Evolutionary conservation across 2,888 invertebrate species (phyloP), one percentile per base, ranked within the genome.

Genomic region (Troides aeacus): DNA sequence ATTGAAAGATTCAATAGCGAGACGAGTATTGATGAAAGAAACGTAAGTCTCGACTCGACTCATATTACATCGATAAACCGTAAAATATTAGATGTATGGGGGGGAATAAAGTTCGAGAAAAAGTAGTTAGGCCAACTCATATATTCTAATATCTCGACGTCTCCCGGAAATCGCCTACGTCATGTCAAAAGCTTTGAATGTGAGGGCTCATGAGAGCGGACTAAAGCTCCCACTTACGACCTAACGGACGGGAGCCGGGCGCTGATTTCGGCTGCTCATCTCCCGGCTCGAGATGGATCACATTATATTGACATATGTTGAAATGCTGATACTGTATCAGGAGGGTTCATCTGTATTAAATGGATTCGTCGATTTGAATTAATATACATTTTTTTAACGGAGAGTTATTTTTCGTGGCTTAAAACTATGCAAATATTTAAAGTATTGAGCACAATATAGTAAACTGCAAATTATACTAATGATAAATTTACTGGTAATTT

Each of bases 141-240:
- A 61, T 66, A 66, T 66, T 66, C 21, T 61, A 61, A 66, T 66
- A 61, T 61, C 61, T 36, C n/a, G 50, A 42, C 59, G 59, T 36
- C 30, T 58, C n/a, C 65, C 70, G 58, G 62, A 70, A 63, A 62
- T 70, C 66, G 62, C 42, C 59, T 66, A 58, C 66, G 62, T 65
- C 66, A 66, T 24, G 58, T 30, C 66, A 30, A 53, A 56, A 66
- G 69, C 69, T 69, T 58, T 36, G 69, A 69, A 69, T 36, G 64
- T 46, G 58, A 58, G 62, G 53, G 65, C 58, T 66, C 66, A 70
- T 58, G 53, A 63, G 46, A 62, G 57, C 36, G 62, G 42, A 61
- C 59, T 66, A 70, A 70, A 70, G 66, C 66, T 68, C 21, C 30
- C 56, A 67, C 67, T 70, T 66, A 70, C 58, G 61, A 36, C 58